Percentiles rank a stretch among this genome's conserved stretches.
Conservation (phyloP, 2,888 invertebrate genomes). For the Phorcus lineatus region DNA sequence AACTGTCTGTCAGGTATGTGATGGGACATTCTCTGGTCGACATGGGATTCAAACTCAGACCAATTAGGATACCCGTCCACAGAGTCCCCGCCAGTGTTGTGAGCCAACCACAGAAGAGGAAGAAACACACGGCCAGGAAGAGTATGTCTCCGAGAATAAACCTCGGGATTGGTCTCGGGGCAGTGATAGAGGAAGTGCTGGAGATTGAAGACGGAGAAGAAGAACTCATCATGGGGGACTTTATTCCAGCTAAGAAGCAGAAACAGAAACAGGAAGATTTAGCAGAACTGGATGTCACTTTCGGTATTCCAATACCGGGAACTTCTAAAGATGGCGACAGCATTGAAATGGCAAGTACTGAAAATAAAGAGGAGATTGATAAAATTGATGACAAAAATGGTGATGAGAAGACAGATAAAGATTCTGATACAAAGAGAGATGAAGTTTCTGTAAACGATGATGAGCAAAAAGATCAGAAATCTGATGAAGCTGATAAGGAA, state of each 20-base stretch:
- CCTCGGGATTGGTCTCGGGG: background rate
- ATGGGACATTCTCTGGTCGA: conserved; percentile 35
- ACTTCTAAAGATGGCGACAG: too few species aligned
- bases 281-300: background rate
- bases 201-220: background rate
- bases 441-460: background rate
- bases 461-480: background rate
- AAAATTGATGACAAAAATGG: background rate
- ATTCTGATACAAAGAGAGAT: background rate
- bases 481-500: background rate
- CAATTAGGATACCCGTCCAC: background rate
- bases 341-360: background rate
- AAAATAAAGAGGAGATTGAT: background rate
- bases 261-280: background rate
- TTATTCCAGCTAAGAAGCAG: background rate
- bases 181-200: background rate
- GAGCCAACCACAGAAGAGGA: background rate
- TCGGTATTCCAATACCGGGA: too few species aligned
- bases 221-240: background rate
- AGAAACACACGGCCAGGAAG: background rate
- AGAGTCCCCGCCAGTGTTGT: background rate
- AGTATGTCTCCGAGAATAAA: background rate
- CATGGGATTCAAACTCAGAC: conserved; percentile 27
- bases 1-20: conserved; percentile 35
- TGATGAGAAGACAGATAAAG: background rate